phyloP scores from a whole-genome alignment of 2,797 vertebrate species.

The Anguilla megastoma region DNA sequence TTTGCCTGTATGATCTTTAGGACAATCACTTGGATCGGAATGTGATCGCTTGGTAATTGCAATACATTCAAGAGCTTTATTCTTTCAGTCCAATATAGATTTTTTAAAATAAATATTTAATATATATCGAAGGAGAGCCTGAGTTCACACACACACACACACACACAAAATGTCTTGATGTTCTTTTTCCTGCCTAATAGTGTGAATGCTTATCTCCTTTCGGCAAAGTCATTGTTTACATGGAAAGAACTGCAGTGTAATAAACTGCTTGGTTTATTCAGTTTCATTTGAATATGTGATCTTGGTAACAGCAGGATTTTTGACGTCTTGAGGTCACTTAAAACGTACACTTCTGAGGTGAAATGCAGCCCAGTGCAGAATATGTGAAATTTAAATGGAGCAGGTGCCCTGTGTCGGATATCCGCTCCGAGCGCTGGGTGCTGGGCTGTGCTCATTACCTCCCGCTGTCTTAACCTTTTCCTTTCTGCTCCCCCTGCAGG shows the following conservation, averaged over 20 bases:
- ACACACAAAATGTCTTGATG: background rate
- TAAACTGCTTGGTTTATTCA: background rate
- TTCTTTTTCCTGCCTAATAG: background rate
- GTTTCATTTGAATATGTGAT: background rate
- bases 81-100: background rate
- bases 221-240: background rate
- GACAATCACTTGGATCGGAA: background rate
- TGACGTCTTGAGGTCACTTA: background rate
- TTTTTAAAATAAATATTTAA: background rate
- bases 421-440: too few relatives aligned
- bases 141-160: background rate
- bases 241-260: background rate
- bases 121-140: background rate
- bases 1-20: background rate
- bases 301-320: background rate
- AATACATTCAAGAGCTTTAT: background rate
- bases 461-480: background rate
- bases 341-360: background rate
- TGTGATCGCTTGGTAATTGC: background rate
- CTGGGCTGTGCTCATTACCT: background rate
- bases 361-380: background rate
- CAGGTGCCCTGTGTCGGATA: background rate
- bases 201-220: background rate
- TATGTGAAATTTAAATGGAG: background rate
- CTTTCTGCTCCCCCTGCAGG: constrained; percentile 68